These are phyloP conservation scores for Petrocephalus zakoni DNA, from an alignment of 2,113 vertebrate genomes.

Conservation along the genomic window DNA sequence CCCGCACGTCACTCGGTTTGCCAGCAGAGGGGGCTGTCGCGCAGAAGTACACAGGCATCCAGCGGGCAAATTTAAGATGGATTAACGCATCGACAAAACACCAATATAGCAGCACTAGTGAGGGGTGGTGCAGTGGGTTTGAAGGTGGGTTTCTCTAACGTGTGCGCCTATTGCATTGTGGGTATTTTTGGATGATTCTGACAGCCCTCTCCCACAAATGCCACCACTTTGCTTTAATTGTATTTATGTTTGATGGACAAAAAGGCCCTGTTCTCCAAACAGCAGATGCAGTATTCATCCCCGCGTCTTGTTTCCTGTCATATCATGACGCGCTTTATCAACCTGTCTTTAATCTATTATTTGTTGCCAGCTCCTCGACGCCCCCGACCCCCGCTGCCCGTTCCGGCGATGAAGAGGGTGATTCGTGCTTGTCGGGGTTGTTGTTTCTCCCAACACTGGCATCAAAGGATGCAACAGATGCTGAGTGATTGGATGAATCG, in stretches of 20 bases:
- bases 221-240: not conserved
- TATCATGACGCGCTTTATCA: not conserved
- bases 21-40: constrained; percentile 20
- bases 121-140: not conserved
- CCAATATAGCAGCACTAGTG: not conserved
- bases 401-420: not conserved
- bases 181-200: not conserved
- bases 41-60: not conserved
- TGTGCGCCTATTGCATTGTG: not conserved
- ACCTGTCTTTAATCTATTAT: constrained; percentile 9
- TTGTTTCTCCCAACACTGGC: not conserved
- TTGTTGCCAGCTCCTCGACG: not conserved
- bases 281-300: constrained; percentile 6
- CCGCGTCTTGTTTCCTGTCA: not conserved
- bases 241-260: not conserved
- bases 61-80: not conserved
- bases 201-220: not conserved
- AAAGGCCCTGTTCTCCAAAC: not conserved
- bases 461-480: constrained; percentile 10
- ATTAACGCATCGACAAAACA: not conserved
- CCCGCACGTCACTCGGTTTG: not conserved
- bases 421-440: not conserved
- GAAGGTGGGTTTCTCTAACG: not conserved
- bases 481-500: not conserved
- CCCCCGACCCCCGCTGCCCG: not conserved